Evolutionary conservation across 2,888 invertebrate genomes (phyloP).

Genomic region (Teleiodes luculella): DNA sequence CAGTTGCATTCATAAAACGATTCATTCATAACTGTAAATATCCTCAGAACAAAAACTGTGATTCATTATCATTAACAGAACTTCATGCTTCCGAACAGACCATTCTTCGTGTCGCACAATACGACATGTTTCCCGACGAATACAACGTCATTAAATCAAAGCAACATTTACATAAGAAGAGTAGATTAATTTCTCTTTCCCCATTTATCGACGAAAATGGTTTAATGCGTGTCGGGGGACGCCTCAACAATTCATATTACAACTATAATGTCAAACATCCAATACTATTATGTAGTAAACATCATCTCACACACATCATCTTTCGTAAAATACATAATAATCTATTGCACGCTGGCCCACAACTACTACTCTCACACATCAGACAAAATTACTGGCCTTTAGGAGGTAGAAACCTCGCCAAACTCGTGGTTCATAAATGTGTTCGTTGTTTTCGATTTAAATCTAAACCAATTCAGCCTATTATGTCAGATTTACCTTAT

Average conservation of each 20-base stretch:
- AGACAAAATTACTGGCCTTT: slow-evolving; percentile 4
- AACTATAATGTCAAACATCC: no score
- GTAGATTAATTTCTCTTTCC: slow-evolving; percentile 19
- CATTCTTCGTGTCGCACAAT: slow-evolving; percentile 10
- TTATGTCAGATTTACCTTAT: slow-evolving; percentile 15
- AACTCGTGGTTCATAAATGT: slow-evolving; percentile 1
- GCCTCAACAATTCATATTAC: not conserved
- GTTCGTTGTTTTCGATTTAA: no score
- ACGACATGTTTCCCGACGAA: slow-evolving; percentile 18
- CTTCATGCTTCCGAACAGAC: no score
- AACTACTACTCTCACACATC: not conserved
- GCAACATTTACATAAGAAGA: slow-evolving; percentile 14
- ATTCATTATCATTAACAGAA: no score
- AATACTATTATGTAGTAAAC: not conserved
- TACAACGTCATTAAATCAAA: slow-evolving; percentile 6
- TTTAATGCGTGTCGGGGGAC: no score
- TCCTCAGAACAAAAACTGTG: no score
- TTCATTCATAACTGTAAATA: slow-evolving; percentile 15
- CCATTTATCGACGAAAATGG: not conserved
- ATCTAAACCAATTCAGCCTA: no score
- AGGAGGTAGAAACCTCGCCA: slow-evolving; percentile 10
- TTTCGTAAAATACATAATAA: not conserved
- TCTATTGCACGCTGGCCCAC: slow-evolving; percentile 2
- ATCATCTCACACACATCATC: not conserved
- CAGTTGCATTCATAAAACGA: no score